These are phyloP conservation scores for Reinhardtius hippoglossoides DNA, from an alignment of 2,113 vertebrate species.

Conservation along the genomic window DNA sequence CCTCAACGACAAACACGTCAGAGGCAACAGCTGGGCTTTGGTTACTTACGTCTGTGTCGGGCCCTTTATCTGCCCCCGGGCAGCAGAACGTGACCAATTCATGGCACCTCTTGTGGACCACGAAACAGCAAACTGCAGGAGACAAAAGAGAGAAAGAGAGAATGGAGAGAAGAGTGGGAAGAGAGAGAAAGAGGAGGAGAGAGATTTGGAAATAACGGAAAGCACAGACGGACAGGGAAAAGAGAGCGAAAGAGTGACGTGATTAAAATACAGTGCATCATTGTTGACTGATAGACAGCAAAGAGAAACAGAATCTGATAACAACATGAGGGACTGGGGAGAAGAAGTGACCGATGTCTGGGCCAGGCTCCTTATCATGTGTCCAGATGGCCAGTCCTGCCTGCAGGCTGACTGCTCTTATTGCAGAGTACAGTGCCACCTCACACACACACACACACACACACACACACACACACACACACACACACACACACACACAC, in stretches of 20 bases:
- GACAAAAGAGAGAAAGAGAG: constrained; percentile 35
- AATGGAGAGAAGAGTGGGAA: constrained; percentile 16
- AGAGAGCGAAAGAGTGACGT: constrained; percentile 16
- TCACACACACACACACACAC: constrained; percentile 3
- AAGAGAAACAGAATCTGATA: constrained; percentile 27
- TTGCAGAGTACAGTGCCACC: constrained; percentile 56
- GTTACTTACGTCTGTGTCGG: constrained; percentile 97
- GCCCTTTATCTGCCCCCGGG: constrained; percentile 96
- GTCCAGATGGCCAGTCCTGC: constrained; percentile 64
- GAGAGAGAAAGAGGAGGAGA: constrained; percentile 1
- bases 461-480: background rate
- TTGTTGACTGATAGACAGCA: constrained; percentile 32
- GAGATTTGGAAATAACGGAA: constrained; percentile 8
- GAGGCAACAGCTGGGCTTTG: constrained; percentile 40
- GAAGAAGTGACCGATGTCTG: constrained; percentile 43
- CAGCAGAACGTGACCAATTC: constrained; percentile 97
- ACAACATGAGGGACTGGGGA: constrained; percentile 21
- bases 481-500: constrained; percentile 3
- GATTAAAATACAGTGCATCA: constrained; percentile 37
- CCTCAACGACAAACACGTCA: constrained; percentile 14
- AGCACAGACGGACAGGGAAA: constrained; percentile 26
- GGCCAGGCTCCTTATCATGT: constrained; percentile 47
- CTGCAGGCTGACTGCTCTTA: constrained; percentile 63
- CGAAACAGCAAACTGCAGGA: constrained; percentile 95
- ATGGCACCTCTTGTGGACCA: constrained; percentile 99